A percentile compares a stretch with the other conserved stretches of the same genome.
phyloP scores from a whole-genome alignment of 2,888 invertebrate genomes.

The Automeris io region DNA sequence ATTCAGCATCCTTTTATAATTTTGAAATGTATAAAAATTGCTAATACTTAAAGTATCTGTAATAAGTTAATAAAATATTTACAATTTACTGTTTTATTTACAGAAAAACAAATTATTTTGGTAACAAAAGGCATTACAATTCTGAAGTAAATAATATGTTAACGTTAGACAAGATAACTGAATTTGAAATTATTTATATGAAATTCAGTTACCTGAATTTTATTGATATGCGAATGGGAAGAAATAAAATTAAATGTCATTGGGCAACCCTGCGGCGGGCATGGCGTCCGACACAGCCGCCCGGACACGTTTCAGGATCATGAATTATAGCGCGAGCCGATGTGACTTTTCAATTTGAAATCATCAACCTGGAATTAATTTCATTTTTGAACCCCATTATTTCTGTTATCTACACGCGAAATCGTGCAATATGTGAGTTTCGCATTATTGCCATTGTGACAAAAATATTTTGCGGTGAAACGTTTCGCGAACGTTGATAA shows the following conservation, averaged over 20 bases:
- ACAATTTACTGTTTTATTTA: no score
- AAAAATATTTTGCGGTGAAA: conserved; percentile 61
- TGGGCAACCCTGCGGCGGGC: conserved; percentile 51
- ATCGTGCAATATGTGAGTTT: conserved; percentile 73
- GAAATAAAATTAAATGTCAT: conserved; percentile 33
- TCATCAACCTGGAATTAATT: conserved; percentile 78
- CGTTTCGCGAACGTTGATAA: conserved; percentile 35
- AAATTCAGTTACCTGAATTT: no score
- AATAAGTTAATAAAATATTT: no score
- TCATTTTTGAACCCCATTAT: conserved; percentile 77
- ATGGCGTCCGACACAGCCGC: conserved; percentile 63
- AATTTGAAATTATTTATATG: no score
- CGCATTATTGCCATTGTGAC: conserved; percentile 64
- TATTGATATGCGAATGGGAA: no score
- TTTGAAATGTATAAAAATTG: no score
- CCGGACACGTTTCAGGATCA: conserved; percentile 76
- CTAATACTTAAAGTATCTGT: no score
- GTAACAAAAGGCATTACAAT: no score
- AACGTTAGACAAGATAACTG: no score
- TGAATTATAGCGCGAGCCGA: conserved; percentile 77
- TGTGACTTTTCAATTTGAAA: conserved; percentile 79
- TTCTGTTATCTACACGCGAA: conserved; percentile 71
- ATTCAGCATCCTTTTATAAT: no score
- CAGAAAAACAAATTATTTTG: no score
- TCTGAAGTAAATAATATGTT: no score